Evolutionary conservation across 2,888 invertebrate genomes (phyloP), one percentile per base, ranked within the genome.

Genomic region (Melanostoma mellinum): DNA sequence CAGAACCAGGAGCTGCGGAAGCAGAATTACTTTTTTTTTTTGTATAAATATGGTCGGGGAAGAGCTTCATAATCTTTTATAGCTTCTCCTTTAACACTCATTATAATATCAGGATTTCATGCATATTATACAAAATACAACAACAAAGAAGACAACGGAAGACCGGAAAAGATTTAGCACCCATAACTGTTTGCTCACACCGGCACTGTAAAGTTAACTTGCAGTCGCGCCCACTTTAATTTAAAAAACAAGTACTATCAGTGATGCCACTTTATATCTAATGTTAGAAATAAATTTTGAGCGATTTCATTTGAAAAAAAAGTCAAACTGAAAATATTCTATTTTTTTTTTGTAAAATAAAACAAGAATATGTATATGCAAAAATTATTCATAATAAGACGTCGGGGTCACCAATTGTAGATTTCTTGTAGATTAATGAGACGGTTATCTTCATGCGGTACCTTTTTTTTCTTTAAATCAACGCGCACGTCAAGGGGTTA

Each of bases 31-130:
- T 61, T 61, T 38, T 30, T 35, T 38, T 38, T 48, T 67, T 30
- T 55, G 8, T 44, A 32, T 53, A 52, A 77, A 76, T 69, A 63
- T 78, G 53, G 77, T 48, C 50, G 69, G 48, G 52, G 52, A 30
- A 76, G 42, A 63, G 74, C 67, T 74, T 67, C 74, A 71, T 84
- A 84, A 84, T 84, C 79, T 84, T 84, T 75, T 79, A 84, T 84
- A 58, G 79, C 60, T 67, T 79, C 84, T 71, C 69, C 79, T 71
- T 79, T 79, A 75, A 75, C 74, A 67, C 80, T 85, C 72, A 76
- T 85, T 80, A 85, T 75, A 76, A 76, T 85, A 80, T 85, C 80
- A 80, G 80, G 67, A 80, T 76, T 85, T 68, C 68, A 63, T 80
- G 74, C 60, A 84, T 61, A 71, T 65, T 20, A 20, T 20, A 20